phyloP scores from a whole-genome alignment of 2,113 vertebrate genomes.

The Tonatia bakeri region DNA sequence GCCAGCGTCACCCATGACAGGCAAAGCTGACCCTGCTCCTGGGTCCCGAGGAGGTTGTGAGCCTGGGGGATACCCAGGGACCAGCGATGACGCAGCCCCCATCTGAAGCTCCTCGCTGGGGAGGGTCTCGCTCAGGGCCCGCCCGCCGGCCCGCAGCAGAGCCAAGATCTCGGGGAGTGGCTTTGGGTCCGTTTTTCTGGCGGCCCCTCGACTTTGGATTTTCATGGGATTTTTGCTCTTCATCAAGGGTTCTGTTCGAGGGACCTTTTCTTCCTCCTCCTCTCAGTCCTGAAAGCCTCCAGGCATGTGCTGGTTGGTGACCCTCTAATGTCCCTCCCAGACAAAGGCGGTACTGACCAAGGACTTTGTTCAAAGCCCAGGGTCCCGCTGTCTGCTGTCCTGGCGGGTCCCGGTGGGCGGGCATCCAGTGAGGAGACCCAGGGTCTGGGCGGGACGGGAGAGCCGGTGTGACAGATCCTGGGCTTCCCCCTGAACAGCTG shows the following conservation, averaged over 20 bases:
- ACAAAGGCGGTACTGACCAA: fast-evolving
- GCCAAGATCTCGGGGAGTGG: not conserved
- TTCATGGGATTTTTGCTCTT: fast-evolving
- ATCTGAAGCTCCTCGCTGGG: fast-evolving
- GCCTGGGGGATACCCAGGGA: not conserved
- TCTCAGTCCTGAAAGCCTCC: not conserved
- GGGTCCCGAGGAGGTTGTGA: not conserved
- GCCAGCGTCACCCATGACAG: fast-evolving
- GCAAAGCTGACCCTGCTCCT: not conserved
- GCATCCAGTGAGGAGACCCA: fast-evolving
- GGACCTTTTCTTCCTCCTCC: too few species aligned
- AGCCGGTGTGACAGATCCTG: fast-evolving
- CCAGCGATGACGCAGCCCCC: fast-evolving
- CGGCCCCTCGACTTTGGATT: fast-evolving
- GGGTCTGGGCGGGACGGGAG: not conserved
- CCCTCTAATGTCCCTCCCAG: not conserved
- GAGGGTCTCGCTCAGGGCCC: not conserved
- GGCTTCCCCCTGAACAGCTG: not conserved
- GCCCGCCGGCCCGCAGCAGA: fast-evolving
- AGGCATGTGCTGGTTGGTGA: too few species aligned
- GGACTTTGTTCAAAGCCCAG: not conserved
- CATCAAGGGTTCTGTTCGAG: fast-evolving
- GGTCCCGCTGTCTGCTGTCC: fast-evolving
- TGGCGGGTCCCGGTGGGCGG: fast-evolving
- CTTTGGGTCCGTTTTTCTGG: too few species aligned